Base-by-base conservation (phyloP, 2,797 vertebrate species). In the Acanthurus leucopareius region DNA sequence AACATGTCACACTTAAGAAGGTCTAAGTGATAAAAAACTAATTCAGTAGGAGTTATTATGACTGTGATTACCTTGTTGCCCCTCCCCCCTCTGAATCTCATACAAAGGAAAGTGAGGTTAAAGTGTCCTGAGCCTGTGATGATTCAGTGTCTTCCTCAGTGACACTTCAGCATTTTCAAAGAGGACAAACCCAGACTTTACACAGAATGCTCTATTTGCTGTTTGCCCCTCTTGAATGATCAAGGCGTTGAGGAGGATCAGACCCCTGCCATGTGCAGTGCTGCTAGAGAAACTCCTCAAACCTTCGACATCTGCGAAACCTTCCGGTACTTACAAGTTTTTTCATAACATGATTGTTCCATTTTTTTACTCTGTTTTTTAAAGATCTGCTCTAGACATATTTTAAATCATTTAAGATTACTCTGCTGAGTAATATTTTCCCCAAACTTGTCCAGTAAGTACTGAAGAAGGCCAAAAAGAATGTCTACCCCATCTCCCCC, bases 281-380 rank as follows among this genome's bases (percentile, higher is more conserved):
- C 85, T 92, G 89, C 88, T 92, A 83, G 28, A 85, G 44, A 77
- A 75, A 72, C 67, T 69, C 22, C 45, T 76, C 35, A 53, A 56
- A 75, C 49, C 48, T 47, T 68, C 59, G 58, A 80, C 75, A 74
- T 77, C 58, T 79, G 73, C 13, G 6, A 67, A 79, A 73, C 44
- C 60, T 59, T 53, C 66, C 2, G 40, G 67, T 67, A 67, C 40
- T 15, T 45, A 57, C 17, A 68, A 70, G 69, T 32, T 70, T 68
- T 80, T 79, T 69, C n/a, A 35, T 52, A 51, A 65, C 32, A 25
- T 56, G 42, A 71, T 83, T 70, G 49, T 78, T 80, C 17, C 3
- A 1, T 56, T 79, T 64, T 69, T 75, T 48, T 32, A 32, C 22
- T 60, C n/a, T 51, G 7, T 56, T 14, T 72, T 69, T 70, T 65